These are phyloP conservation scores for Athalia rosae DNA, from an alignment of 2,888 invertebrate species.

Conservation along the genomic window DNA sequence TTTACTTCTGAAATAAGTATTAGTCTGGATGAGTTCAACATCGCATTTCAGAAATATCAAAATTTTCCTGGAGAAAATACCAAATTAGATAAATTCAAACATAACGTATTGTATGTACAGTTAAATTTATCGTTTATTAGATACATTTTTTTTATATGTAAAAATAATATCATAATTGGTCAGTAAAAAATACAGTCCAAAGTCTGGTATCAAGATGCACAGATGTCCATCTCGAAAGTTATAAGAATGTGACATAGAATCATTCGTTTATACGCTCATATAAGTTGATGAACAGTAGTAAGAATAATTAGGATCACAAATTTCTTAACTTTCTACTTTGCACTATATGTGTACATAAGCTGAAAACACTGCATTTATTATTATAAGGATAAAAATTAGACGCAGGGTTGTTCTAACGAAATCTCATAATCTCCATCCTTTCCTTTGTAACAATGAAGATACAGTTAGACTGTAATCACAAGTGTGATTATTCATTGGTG, in stretches of 20 bases:
- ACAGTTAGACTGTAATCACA: neutral
- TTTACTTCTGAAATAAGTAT: conserved; percentile 35
- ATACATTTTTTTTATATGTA: conserved; percentile 27
- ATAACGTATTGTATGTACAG: conserved; percentile 20
- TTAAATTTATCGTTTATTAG: conserved; percentile 11
- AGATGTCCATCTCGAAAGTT: neutral
- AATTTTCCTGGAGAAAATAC: conserved; percentile 44
- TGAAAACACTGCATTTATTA: neutral
- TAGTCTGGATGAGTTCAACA: conserved; percentile 26
- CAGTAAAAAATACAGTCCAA: neutral
- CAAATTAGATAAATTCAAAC: neutral
- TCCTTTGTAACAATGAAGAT: neutral
- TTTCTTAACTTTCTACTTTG: conserved; percentile 4
- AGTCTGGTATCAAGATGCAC: no score
- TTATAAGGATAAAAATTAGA: neutral
- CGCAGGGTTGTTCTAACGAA: no score
- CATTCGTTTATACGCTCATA: neutral
- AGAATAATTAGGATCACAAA: conserved; percentile 4
- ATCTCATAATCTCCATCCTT: neutral
- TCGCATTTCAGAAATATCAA: conserved; percentile 26
- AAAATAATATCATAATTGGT: conserved; percentile 13
- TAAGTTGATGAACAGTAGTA: neutral
- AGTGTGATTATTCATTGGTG: neutral
- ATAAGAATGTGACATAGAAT: neutral
- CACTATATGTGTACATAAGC: conserved; percentile 5